Base-by-base conservation (phyloP, 1,140 invertebrate species). In the Neotoxoptera formosana region DNA sequence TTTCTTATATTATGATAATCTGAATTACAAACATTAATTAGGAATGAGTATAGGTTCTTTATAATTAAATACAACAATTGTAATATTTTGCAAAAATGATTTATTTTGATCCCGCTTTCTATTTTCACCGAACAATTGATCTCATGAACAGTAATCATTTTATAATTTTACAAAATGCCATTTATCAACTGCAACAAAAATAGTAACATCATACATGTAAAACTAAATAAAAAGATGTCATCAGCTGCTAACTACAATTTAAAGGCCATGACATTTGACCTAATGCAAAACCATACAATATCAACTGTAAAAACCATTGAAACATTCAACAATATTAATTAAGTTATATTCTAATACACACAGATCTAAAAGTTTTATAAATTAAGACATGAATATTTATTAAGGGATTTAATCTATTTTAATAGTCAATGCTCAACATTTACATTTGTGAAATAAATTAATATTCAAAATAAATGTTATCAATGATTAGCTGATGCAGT, bases 101-200 rank as follows among this genome's bases (percentile, higher is more conserved):
- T 89, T 36, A 89, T 56, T 89, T 90, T 90, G 36, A 90, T 45
- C 36, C 53, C 53, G 67, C 14, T n/a, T 90, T 45, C 53, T 90
- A 90, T 60, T 60, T 7, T 60, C 41, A 30, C 34, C 88, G 45
- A 90, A 25, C 1, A 89, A 56, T 14, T 67, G 53, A 41, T 76
- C 9, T 47, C n/a, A 48, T 92, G 48, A 25, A 67, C 1, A 90
- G 23, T 56, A 34, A 83, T 25, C 30, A 36, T 41, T 51, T 93
- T 93, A 93, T 21, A 93, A 86, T 84, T 93, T 93, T 93, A 93
- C 9, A 93, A 84, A 93, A 86, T 93, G 91, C 91, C 91, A 93
- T 93, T 93, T 93, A 93, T 93, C 81, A 83, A 93, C 91, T 93
- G 91, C 23, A 93, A 93, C 91, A 93, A 41, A 93, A 84, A 93